phyloP scores from a whole-genome alignment of 23 tunicate species.

The Trididemnum miniatum region DNA sequence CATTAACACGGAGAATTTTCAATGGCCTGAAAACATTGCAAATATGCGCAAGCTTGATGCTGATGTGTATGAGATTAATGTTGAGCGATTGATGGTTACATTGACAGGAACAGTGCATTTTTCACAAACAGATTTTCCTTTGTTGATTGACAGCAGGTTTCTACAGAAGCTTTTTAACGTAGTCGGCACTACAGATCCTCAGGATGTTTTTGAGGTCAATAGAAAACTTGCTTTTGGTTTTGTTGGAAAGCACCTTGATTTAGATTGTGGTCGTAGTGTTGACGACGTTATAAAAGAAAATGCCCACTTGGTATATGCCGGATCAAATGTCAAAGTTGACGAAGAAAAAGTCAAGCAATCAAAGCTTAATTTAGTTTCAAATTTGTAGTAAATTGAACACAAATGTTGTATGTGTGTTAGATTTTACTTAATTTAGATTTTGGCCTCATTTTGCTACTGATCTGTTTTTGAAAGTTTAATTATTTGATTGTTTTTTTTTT shows the following conservation, averaged over 20 bases:
- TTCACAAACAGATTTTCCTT: conserved; percentile 62
- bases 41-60: conserved; percentile 50
- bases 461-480: no score
- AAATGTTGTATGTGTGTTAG: no score
- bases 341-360: conserved; percentile 42
- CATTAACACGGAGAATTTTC: conserved; percentile 61
- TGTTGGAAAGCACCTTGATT: conserved; percentile 55
- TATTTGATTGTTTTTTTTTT: no score
- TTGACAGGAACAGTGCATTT: conserved; percentile 48
- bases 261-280: conserved; percentile 26
- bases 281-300: conserved; percentile 30
- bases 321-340: conserved; percentile 43
- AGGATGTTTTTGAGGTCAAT: conserved; percentile 21
- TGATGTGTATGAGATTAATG: conserved; percentile 42
- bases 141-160: conserved; percentile 22
- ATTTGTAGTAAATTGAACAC: no score
- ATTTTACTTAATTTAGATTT: no score
- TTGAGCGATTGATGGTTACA: conserved; percentile 74
- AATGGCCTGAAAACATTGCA: conserved; percentile 38
- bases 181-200: conserved; percentile 45
- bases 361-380: conserved; percentile 34
- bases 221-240: conserved; percentile 41
- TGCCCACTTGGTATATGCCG: conserved; percentile 17
- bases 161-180: conserved; percentile 38
- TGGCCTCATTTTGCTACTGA: no score